Percentiles rank a stretch among this genome's conserved stretches.
Conservation (phyloP, 2,888 invertebrate genomes). For the Yponomeuta evonymella region DNA sequence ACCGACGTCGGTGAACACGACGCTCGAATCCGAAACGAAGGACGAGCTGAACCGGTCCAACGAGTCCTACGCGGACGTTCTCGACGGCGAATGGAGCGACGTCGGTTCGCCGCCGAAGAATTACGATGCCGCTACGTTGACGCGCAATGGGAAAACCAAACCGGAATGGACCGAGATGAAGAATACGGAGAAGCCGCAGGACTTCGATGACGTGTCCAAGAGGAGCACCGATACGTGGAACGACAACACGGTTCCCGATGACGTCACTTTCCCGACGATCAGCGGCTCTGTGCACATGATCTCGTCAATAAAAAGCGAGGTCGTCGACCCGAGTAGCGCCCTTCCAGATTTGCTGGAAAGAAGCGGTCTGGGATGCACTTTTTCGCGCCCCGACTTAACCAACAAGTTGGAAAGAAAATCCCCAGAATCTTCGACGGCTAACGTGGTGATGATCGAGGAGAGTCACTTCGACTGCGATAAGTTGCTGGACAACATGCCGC, state of each 20-base stretch:
- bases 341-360: conserved; percentile 65
- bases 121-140: conserved; percentile 32
- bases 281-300: conserved; percentile 85
- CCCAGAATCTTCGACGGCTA: conserved; percentile 35
- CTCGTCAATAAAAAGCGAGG: conserved; percentile 80
- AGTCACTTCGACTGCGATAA: conserved; percentile 28
- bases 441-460: conserved; percentile 32
- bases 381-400: conserved; percentile 57
- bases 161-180: conserved; percentile 56
- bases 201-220: conserved; percentile 35
- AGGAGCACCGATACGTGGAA: conserved; percentile 83
- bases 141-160: conserved; percentile 34
- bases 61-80: conserved; percentile 63
- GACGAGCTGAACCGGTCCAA: conserved; percentile 65
- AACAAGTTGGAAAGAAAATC: conserved; percentile 40
- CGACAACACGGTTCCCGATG: conserved; percentile 86
- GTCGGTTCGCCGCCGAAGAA: conserved; percentile 26
- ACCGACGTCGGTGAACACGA: conserved; percentile 47
- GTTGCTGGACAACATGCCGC: conserved; percentile 43
- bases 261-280: conserved; percentile 87
- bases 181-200: conserved; percentile 26
- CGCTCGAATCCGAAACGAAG: conserved; percentile 51
- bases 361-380: conserved; percentile 40
- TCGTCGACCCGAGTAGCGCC: conserved; percentile 46
- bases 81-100: conserved; percentile 60